Base-by-base conservation (phyloP, 2,113 vertebrate species). In the Ascaphus truei region DNA sequence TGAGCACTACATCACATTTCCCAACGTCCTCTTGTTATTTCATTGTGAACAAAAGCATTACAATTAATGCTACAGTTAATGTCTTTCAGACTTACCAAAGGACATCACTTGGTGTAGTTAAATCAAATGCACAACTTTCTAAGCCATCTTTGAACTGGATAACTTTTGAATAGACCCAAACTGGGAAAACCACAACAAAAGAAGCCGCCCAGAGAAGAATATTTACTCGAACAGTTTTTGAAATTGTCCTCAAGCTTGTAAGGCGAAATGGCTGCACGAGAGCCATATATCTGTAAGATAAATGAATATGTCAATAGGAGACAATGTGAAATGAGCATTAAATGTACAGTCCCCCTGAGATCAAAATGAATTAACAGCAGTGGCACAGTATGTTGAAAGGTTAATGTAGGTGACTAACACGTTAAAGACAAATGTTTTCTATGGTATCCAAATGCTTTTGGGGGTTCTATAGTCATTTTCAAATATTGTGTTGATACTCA, bases 101-200 rank as follows among this genome's bases (percentile, higher is more conserved):
- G 63, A 83, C 74, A 25, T 83, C 77, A 3, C 74, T 68, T 45
- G 68, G 77, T 50, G 84, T 86, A 41, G 77, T 80, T 74, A 89
- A 77, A 80, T 84, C 80, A 74, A 86, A 86, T 73, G 77, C 73
- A 34, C 81, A 88, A 73, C 85, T 85, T 74, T 91, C 79, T 27
- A 91, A 73, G 3, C 79, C 74, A 0, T 84, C 83, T 72, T 83
- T 78, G 76, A 90, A 89, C 61, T 73, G 83, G 64, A 89, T 84
- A 67, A 85, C 77, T 73, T 90, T 86, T 2, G 78, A 83, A 69
- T 85, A 83, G 48, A 80, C 18, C 77, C 83, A 86, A 55, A 79
- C 79, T 48, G 79, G 80, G 58, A 83, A 55, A 0, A 83, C 77
- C 61, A 88, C 77, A 74, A 84, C 45, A 58, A 85, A 68, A 1